Conservation (phyloP, 2,888 invertebrate species). For the Drosophila bunnanda region DNA sequence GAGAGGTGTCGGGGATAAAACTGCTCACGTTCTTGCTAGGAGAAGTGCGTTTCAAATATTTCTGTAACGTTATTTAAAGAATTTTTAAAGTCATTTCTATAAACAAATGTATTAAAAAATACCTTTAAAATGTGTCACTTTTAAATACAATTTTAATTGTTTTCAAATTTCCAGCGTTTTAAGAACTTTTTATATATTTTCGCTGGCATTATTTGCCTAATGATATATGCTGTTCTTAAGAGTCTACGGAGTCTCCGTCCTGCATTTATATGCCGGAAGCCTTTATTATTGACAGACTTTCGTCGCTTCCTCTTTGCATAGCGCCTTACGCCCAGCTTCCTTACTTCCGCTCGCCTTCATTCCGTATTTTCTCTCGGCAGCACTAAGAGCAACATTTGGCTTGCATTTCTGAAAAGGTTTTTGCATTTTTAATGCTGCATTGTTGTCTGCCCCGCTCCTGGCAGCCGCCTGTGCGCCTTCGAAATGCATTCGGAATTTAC, state of each 20-base stretch:
- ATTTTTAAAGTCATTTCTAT: neutral
- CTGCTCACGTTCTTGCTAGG: slow-evolving; percentile 8
- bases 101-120: neutral
- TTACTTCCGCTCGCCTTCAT: slow-evolving; percentile 1
- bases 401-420: slow-evolving; percentile 64
- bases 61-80: neutral
- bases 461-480: neutral
- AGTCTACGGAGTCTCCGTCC: slow-evolving; percentile 10
- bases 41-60: neutral
- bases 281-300: slow-evolving; percentile 43
- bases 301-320: slow-evolving; percentile 26
- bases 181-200: neutral
- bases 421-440: slow-evolving; percentile 67
- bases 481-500: slow-evolving; percentile 6
- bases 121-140: neutral
- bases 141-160: neutral
- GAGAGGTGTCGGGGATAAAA: slow-evolving; percentile 19
- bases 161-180: neutral
- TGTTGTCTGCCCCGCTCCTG: slow-evolving; percentile 34
- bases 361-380: slow-evolving; percentile 12
- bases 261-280: slow-evolving; percentile 18
- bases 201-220: neutral
- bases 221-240: slow-evolving; percentile 7
- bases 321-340: slow-evolving; percentile 1
- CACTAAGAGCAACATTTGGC: slow-evolving; percentile 56